phyloP scores from a whole-genome alignment of 2,113 vertebrate genomes.

The Dicerorhinus sumatrensis region DNA sequence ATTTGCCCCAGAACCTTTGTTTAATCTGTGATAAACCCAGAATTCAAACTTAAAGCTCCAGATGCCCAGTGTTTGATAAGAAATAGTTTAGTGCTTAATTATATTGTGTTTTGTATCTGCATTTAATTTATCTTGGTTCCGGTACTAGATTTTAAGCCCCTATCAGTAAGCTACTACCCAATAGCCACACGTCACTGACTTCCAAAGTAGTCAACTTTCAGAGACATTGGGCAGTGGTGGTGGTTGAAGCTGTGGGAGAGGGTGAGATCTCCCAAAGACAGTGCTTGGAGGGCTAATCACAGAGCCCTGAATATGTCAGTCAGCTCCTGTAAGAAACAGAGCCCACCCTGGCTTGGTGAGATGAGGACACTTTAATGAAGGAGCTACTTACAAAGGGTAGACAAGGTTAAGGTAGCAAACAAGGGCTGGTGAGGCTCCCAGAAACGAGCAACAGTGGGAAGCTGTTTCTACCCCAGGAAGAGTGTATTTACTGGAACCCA shows the following conservation, averaged over 20 bases:
- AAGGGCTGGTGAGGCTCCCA: neutral
- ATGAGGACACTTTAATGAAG: neutral
- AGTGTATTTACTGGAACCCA: neutral
- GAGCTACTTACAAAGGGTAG: neutral
- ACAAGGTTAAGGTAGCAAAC: neutral
- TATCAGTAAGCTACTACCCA: neutral
- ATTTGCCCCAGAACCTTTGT: slow-evolving; percentile 18
- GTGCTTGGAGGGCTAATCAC: neutral
- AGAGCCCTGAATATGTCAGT: neutral
- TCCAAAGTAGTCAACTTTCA: neutral
- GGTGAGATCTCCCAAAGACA: neutral
- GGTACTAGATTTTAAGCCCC: neutral
- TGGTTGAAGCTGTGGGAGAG: neutral
- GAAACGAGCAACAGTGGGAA: neutral
- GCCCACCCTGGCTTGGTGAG: neutral
- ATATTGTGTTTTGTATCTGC: slow-evolving; percentile 32
- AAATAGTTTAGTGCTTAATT: neutral
- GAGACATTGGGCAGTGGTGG: neutral
- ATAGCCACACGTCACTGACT: neutral
- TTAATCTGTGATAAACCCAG: neutral
- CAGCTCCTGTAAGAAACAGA: neutral
- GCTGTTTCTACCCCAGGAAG: neutral
- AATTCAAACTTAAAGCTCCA: neutral
- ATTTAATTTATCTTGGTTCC: neutral
- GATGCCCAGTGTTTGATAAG: neutral